Evolutionary conservation across 2,888 invertebrate species (phyloP).

Genomic region (Drosophila robusta): DNA sequence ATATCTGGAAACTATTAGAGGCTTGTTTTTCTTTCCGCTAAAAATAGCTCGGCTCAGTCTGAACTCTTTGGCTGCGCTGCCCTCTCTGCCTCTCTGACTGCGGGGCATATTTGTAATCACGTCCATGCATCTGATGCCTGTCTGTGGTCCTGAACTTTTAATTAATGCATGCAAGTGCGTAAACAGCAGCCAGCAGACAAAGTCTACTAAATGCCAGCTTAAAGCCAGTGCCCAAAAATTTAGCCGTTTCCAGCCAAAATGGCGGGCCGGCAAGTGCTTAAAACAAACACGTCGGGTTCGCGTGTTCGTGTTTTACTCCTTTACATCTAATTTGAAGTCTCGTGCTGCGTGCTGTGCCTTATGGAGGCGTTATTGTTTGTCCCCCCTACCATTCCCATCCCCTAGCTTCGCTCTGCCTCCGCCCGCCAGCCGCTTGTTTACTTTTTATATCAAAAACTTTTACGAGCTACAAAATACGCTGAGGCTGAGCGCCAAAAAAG

Average conservation of each 20-base stretch:
- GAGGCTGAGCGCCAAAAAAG: conserved; percentile 52
- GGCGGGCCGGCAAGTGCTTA: conserved; percentile 9
- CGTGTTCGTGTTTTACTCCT: conserved; percentile 16
- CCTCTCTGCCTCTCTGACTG: not conserved
- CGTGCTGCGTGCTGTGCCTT: conserved; percentile 4
- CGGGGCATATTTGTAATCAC: conserved; percentile 33
- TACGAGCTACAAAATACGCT: conserved; percentile 77
- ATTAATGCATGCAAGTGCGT: conserved; percentile 71
- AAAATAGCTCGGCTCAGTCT: conserved; percentile 27
- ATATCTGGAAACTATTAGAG: not conserved
- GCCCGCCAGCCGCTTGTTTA: conserved; percentile 52
- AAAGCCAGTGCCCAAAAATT: conserved; percentile 8
- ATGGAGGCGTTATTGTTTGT: no score
- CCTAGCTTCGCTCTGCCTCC: no score
- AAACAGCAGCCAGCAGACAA: conserved; percentile 18
- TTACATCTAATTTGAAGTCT: conserved; percentile 14
- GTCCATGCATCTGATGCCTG: conserved; percentile 36
- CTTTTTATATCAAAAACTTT: conserved; percentile 79
- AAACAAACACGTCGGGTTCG: conserved; percentile 7
- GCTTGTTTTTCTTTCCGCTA: conserved; percentile 3
- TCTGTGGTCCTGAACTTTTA: conserved; percentile 66
- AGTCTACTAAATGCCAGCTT: conserved; percentile 5
- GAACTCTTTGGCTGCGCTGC: not conserved
- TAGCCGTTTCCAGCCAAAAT: conserved; percentile 10
- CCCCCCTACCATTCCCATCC: not conserved